A percentile compares a stretch with the other conserved stretches of the same genome.
Evolutionary conservation across 1,140 invertebrate species (phyloP).

Genomic region (Oncopodura yosiiana): DNA sequence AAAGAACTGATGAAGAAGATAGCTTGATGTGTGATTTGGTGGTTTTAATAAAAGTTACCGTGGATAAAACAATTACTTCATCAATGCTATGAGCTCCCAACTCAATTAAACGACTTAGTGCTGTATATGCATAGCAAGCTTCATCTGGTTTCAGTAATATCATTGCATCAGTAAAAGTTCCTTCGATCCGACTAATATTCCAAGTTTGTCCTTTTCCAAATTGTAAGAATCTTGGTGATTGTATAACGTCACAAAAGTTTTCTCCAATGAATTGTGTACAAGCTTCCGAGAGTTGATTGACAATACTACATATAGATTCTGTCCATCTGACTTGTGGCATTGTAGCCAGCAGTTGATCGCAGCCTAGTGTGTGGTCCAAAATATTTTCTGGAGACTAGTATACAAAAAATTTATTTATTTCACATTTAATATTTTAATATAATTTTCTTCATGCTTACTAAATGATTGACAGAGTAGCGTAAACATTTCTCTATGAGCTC

Average conservation of each 20-base stretch:
- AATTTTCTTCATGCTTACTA: too few species aligned
- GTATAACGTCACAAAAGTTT: constrained; percentile 28
- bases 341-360: constrained; percentile 37
- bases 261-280: constrained; percentile 31
- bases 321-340: constrained; percentile 39
- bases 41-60: constrained; percentile 25
- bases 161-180: constrained; percentile 53
- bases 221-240: constrained; percentile 24
- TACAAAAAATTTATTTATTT: constrained; percentile 4
- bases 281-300: constrained; percentile 25
- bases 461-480: constrained; percentile 64
- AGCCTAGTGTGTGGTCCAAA: constrained; percentile 37
- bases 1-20: constrained; percentile 21
- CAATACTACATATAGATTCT: constrained; percentile 37
- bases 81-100: constrained; percentile 30
- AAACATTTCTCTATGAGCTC: constrained; percentile 73
- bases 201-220: constrained; percentile 34
- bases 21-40: constrained; percentile 19
- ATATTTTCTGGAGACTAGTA: constrained; percentile 36
- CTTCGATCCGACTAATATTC: constrained; percentile 38
- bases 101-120: constrained; percentile 41
- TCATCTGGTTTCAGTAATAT: constrained; percentile 56
- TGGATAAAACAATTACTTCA: constrained; percentile 35
- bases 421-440: background rate
- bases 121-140: constrained; percentile 56